These are phyloP conservation scores for Subacronicta megacephala DNA, from an alignment of 2,888 invertebrate genomes.

Conservation along the genomic window DNA sequence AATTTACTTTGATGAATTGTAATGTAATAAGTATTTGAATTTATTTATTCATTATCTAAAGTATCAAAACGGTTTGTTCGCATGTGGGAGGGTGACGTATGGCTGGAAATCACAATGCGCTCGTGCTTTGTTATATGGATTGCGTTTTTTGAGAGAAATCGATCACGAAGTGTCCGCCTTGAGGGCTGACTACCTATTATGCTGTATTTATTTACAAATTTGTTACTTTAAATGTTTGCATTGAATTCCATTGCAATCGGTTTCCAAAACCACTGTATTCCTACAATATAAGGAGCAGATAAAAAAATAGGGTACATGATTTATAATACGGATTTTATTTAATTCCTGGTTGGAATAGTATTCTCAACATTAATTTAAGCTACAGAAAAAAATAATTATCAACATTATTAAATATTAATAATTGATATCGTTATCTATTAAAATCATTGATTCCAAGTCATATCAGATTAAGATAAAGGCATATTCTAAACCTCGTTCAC, in stretches of 20 bases:
- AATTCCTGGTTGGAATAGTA: too few relatives aligned
- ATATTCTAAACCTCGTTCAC: constrained; percentile 35
- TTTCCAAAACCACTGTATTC: constrained; percentile 42
- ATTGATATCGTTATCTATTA: constrained; percentile 23
- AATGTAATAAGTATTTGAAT: too few relatives aligned
- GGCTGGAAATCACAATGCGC: constrained; percentile 78
- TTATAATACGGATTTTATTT: too few relatives aligned
- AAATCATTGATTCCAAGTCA: constrained; percentile 28
- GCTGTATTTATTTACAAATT: constrained; percentile 80
- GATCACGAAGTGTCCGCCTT: constrained; percentile 78
- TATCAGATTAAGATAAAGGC: constrained; percentile 30
- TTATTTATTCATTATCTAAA: constrained; percentile 35
- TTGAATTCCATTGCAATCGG: constrained; percentile 45
- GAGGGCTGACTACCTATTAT: constrained; percentile 68
- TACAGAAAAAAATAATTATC: too few relatives aligned
- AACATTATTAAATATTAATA: constrained; percentile 1
- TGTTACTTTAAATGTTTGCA: constrained; percentile 62
- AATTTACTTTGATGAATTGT: too few relatives aligned
- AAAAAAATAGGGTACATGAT: too few relatives aligned
- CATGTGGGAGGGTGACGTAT: constrained; percentile 71
- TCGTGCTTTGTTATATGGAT: constrained; percentile 84
- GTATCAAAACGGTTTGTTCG: constrained; percentile 70
- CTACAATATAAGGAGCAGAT: constrained; percentile 4
- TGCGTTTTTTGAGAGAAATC: constrained; percentile 86
- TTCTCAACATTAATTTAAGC: too few relatives aligned